These are phyloP conservation scores for Athripsodes cinereus DNA, from an alignment of 2,888 invertebrate species.

Conservation along the genomic window DNA sequence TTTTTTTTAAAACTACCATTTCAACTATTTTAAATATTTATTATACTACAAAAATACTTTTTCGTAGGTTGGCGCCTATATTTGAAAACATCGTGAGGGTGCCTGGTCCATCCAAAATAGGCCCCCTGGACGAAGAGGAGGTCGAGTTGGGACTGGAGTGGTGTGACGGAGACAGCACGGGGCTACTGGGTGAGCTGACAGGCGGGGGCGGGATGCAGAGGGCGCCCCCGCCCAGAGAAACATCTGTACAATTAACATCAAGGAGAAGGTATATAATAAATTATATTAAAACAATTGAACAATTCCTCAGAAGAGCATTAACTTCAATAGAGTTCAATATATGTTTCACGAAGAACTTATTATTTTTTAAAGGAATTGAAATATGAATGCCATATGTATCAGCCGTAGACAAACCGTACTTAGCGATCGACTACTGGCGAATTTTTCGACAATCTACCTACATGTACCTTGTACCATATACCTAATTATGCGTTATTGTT, in stretches of 20 bases:
- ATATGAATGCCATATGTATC: no score
- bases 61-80: background rate
- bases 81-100: background rate
- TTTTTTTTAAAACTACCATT: background rate
- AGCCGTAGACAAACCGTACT: no score
- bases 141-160: slow-evolving; percentile 4
- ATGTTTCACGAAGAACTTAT: no score
- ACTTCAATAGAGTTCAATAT: no score
- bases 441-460: no score
- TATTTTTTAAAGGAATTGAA: no score
- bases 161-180: slow-evolving; percentile 14
- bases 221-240: slow-evolving; percentile 19
- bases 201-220: slow-evolving; percentile 20
- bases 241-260: slow-evolving; percentile 21
- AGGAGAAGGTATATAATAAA: slow-evolving; percentile 24
- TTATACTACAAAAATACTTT: background rate
- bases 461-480: no score
- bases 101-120: background rate
- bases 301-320: no score
- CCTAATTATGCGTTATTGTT: no score
- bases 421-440: no score
- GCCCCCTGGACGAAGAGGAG: background rate
- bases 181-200: slow-evolving; percentile 15
- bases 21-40: background rate
- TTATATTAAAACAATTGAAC: no score